Evolutionary conservation across 2,888 invertebrate species (phyloP).

Genomic region (Drosophila nr. perissopoda): DNA sequence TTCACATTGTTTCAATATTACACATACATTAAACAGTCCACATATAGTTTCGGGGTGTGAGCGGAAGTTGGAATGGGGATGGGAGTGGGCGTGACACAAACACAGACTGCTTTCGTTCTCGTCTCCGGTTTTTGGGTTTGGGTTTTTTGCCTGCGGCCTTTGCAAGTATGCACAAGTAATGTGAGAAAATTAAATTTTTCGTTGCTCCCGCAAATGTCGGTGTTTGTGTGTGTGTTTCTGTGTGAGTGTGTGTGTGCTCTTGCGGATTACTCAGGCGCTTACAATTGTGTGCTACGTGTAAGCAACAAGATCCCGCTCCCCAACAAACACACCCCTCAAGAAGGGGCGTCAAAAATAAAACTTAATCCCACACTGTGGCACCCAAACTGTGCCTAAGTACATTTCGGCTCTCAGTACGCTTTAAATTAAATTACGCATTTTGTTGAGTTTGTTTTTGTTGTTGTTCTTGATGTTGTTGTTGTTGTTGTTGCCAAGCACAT

Average conservation of each 20-base stretch:
- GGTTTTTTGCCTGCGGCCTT: conserved; percentile 62
- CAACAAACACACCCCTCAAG: neutral
- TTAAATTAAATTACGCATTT: conserved; percentile 66
- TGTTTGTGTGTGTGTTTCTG: conserved; percentile 12
- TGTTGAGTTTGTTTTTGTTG: conserved; percentile 4
- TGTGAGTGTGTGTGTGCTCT: conserved; percentile 9
- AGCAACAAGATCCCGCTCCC: conserved; percentile 19
- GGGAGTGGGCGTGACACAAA: neutral
- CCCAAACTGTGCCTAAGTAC: conserved; percentile 31
- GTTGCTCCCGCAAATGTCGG: conserved; percentile 62
- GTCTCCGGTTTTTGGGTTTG: conserved; percentile 22
- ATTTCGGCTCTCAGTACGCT: conserved; percentile 16
- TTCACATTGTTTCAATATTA: conserved; percentile 80
- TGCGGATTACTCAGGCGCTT: conserved; percentile 54
- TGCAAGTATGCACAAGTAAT: conserved; percentile 77
- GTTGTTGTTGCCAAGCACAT: conserved; percentile 55
- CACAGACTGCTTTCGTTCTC: neutral
- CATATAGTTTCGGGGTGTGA: neutral
- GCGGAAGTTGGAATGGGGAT: neutral
- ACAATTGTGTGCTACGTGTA: conserved; percentile 44
- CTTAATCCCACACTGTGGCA: conserved; percentile 55
- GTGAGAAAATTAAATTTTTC: conserved; percentile 79
- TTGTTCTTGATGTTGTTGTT: neutral
- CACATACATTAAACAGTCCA: conserved; percentile 62
- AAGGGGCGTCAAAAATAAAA: conserved; percentile 57